Conservation (phyloP, 2,113 vertebrate genomes). For the Orcinus orca region DNA sequence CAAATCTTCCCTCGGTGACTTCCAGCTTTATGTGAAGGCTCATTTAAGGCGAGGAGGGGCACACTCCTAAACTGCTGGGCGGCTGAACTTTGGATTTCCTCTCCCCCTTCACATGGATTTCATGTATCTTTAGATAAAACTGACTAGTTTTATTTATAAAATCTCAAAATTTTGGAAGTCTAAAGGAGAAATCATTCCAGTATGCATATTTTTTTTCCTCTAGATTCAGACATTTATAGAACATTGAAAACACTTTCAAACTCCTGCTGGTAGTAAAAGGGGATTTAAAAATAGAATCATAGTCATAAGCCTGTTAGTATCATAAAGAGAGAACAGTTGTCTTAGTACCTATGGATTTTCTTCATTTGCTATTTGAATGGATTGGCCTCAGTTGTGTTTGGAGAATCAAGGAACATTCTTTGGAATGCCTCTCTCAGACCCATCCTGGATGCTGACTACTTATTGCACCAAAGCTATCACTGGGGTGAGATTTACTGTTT, state of each 20-base stretch:
- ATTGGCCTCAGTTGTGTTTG: constrained; percentile 52
- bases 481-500: constrained; percentile 40
- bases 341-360: constrained; percentile 33
- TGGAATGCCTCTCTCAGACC: constrained; percentile 50
- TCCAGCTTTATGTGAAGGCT: constrained; percentile 58
- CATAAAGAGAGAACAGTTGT: constrained; percentile 33
- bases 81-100: constrained; percentile 71
- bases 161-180: constrained; percentile 63
- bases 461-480: constrained; percentile 48
- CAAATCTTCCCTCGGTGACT: constrained; percentile 69
- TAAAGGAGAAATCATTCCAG: constrained; percentile 71
- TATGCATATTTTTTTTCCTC: constrained; percentile 63
- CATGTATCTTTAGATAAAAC: constrained; percentile 69
- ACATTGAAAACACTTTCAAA: constrained; percentile 62
- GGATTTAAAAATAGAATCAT: constrained; percentile 73
- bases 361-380: constrained; percentile 38
- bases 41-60: constrained; percentile 48
- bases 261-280: constrained; percentile 75
- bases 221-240: constrained; percentile 64
- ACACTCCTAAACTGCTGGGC: constrained; percentile 66
- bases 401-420: constrained; percentile 56
- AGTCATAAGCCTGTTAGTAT: constrained; percentile 73
- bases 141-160: constrained; percentile 72
- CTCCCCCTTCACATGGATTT: constrained; percentile 51
- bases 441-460: constrained; percentile 1